phyloP scores from a whole-genome alignment of 2,113 vertebrate species.

The Gallinago media region DNA sequence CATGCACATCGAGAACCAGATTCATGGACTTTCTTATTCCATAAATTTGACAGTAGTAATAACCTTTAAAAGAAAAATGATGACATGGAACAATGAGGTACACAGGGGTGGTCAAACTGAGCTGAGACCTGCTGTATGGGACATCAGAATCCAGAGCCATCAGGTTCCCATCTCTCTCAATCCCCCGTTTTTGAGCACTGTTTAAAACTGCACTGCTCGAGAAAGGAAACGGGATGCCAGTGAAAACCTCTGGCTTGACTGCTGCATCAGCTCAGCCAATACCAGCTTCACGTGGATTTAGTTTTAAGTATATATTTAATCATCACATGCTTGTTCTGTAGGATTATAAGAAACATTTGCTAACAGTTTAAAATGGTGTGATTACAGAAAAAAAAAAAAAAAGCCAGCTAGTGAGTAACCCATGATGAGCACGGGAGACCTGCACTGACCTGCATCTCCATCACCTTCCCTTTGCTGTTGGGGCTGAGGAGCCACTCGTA shows the following conservation, averaged over 20 bases:
- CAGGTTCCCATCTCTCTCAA: neutral
- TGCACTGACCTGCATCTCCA: constrained; percentile 95
- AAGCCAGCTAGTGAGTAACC: neutral
- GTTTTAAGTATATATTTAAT: neutral
- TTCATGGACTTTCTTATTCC: neutral
- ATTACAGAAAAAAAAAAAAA: neutral
- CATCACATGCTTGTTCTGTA: neutral
- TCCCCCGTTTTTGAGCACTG: neutral
- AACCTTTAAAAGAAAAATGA: neutral
- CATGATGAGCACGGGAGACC: neutral
- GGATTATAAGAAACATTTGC: neutral
- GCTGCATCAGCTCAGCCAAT: neutral
- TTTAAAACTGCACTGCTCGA: neutral
- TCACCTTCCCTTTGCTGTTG: constrained; percentile 95
- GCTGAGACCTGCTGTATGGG: neutral
- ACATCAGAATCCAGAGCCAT: neutral
- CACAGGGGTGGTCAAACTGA: neutral
- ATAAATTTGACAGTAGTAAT: neutral
- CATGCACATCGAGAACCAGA: neutral
- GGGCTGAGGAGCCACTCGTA: constrained; percentile 98
- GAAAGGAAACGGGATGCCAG: neutral
- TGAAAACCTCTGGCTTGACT: neutral
- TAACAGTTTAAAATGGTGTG: neutral
- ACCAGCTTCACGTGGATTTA: neutral
- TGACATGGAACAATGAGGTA: neutral